Evolutionary conservation across 2,797 vertebrate species (phyloP), one percentile per base, ranked within the genome.

Genomic region (Gymnoscopelus braueri): DNA sequence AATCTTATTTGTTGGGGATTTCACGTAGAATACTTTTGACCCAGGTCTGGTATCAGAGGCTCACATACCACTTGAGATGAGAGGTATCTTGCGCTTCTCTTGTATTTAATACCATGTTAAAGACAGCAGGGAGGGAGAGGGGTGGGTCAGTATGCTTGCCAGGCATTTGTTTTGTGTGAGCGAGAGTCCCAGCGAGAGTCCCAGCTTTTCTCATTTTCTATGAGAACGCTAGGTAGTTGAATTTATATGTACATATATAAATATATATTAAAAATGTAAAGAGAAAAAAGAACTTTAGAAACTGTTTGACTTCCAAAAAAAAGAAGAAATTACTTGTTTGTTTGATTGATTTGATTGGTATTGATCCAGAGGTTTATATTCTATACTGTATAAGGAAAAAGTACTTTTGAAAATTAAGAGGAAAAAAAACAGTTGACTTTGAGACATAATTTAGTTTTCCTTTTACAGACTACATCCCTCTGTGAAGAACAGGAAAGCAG

Each of bases 291-390:
- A 62, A 81, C 81, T 81, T 83, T 74, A 88, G 83, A 79, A 87
- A 87, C 88, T 86, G 88, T 93, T 93, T 81, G 72, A 90, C 83
- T 91, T 87, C 50, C 56, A 86, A 74, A 79, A 60, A 74, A 83
- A 56, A 24, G 57, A 44, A 47, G 2, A 19, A 23, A 64, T 63
- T 54, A 72, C 79, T 58, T 86, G 65, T 78, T 89, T 60, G 82
- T 77, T 89, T 60, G 82, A 81, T 88, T 85, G 72, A 80, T 87
- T 89, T 72, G 81, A 92, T 91, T 91, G 91, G 89, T 92, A 89
- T 89, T 79, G 85, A 91, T 90, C 85, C 92, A 94, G 91, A 94
- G 89, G 84, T 94, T 94, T 95, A 94, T 94, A 94, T 94, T 94
- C 85, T 92, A 91, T 92, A 90, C 39, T 44, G 68, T 69, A 90